These are phyloP conservation scores for Cinara cedri DNA, from an alignment of 2,888 invertebrate genomes.

Conservation along the genomic window DNA sequence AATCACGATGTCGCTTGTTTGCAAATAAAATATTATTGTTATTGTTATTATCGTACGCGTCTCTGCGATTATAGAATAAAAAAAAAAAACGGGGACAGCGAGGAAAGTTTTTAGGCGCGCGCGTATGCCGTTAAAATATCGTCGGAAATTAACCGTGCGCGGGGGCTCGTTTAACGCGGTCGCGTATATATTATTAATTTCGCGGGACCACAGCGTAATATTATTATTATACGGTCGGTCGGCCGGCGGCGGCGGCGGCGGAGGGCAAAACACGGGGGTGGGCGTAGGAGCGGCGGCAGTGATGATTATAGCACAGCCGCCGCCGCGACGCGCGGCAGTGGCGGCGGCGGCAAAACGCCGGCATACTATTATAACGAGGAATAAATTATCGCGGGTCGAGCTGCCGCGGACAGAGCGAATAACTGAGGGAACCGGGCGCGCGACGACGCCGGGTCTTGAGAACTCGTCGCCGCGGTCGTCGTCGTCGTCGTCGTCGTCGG, in stretches of 20 bases:
- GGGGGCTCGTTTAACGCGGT: not conserved
- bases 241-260: not conserved
- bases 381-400: slow-evolving; percentile 47
- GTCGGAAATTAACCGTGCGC: not conserved
- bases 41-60: no score
- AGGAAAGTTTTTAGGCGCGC: no score
- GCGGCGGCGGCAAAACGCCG: not conserved
- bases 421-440: not conserved
- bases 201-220: not conserved
- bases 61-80: no score
- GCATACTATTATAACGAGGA: slow-evolving; percentile 24
- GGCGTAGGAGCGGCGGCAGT: not conserved
- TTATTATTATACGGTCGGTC: not conserved
- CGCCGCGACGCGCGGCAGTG: not conserved
- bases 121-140: not conserved
- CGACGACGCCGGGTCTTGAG: not conserved
- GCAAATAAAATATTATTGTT: no score
- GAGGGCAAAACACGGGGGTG: not conserved
- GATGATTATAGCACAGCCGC: slow-evolving; percentile 32
- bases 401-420: slow-evolving; percentile 22
- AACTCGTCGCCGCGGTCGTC: not conserved
- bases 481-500: not conserved
- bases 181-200: not conserved
- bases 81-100: no score
- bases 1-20: no score